These are phyloP conservation scores for Thalpophila matura DNA, from an alignment of 2,888 invertebrate genomes.

Conservation along the genomic window DNA sequence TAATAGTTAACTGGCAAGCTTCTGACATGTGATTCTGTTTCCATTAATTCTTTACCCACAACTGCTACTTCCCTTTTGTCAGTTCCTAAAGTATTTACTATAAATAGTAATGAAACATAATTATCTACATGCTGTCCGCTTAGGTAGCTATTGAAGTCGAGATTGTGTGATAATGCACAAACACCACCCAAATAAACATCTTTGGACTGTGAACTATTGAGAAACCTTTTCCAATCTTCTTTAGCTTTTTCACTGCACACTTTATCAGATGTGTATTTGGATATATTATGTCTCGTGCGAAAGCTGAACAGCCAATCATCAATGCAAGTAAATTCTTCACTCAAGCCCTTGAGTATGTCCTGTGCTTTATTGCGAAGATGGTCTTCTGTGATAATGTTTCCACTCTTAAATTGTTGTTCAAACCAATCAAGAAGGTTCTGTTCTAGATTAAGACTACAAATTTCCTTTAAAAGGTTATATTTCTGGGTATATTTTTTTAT, in stretches of 20 bases:
- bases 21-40: constrained; percentile 49
- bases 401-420: constrained; percentile 60
- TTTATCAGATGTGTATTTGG: constrained; percentile 57
- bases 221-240: constrained; percentile 65
- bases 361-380: constrained; percentile 61
- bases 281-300: constrained; percentile 66
- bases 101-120: constrained; percentile 67
- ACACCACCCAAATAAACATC: constrained; percentile 67
- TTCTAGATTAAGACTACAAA: constrained; percentile 64
- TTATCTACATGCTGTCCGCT: constrained; percentile 57
- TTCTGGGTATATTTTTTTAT: constrained; percentile 66
- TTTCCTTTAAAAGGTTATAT: constrained; percentile 59
- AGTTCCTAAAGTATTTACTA: constrained; percentile 64
- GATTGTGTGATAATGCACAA: constrained; percentile 64
- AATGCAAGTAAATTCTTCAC: constrained; percentile 62
- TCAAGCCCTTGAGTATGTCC: constrained; percentile 62
- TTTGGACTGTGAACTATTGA: constrained; percentile 51
- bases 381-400: constrained; percentile 62
- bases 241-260: constrained; percentile 50
- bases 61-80: constrained; percentile 66
- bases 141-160: constrained; percentile 63
- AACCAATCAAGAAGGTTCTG: constrained; percentile 69
- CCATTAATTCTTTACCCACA: constrained; percentile 63
- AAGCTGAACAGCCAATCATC: constrained; percentile 70
- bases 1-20: constrained; percentile 70